Evolutionary conservation across 2,888 invertebrate species (phyloP).

Genomic region (Nephrotoma flavescens): DNA sequence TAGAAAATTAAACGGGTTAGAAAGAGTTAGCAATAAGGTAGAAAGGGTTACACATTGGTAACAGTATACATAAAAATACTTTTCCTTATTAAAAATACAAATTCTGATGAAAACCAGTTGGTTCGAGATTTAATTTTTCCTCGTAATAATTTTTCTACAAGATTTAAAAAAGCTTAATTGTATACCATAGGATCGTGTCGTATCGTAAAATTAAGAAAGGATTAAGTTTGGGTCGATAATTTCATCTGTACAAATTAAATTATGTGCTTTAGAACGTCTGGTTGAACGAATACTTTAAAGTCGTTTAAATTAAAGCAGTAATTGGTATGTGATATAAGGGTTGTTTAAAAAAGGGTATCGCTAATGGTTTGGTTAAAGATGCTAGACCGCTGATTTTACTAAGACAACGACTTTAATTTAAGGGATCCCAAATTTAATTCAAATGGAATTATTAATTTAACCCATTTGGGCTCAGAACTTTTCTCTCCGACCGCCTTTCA

Average conservation of each 20-base stretch:
- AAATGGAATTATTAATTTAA: no score
- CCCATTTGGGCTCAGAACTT: no score
- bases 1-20: background rate
- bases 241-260: background rate
- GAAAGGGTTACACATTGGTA: background rate
- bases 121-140: background rate
- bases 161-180: background rate
- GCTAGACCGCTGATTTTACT: no score
- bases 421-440: no score
- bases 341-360: no score
- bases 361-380: no score
- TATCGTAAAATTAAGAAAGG: background rate
- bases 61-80: background rate
- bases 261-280: background rate
- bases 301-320: background rate
- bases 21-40: background rate
- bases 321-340: no score
- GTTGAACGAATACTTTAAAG: background rate
- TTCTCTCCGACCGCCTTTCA: no score
- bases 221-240: background rate
- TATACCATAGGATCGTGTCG: background rate
- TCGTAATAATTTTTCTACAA: background rate
- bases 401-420: no score
- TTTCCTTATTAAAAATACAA: background rate
- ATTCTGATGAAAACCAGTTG: background rate